Evolutionary conservation across 2,888 invertebrate genomes (phyloP).

Genomic region (Tuberolachnus salignus): DNA sequence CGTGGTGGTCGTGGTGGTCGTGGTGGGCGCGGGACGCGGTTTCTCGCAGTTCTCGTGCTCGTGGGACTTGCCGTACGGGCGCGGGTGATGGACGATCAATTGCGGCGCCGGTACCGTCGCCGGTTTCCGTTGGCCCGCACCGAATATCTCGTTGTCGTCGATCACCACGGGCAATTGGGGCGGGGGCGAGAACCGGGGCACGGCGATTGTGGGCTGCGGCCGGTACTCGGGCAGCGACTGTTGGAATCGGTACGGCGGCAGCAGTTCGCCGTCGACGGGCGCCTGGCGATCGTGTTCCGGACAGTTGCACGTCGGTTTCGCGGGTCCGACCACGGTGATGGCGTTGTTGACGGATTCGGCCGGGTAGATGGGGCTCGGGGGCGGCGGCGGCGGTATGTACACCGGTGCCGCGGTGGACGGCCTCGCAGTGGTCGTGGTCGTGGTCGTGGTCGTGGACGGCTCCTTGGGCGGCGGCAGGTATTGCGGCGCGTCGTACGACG

Average conservation of each 20-base stretch:
- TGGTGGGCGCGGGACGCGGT: slow-evolving; percentile 11
- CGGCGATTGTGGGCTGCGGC: slow-evolving; percentile 8
- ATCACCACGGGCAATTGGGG: not conserved
- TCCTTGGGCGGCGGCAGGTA: slow-evolving; percentile 32
- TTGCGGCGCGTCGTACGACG: slow-evolving; percentile 11
- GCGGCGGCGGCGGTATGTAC: slow-evolving; percentile 30
- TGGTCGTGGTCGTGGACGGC: slow-evolving; percentile 26
- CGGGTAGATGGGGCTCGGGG: slow-evolving; percentile 15
- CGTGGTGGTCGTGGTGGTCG: not conserved
- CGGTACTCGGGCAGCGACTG: not conserved
- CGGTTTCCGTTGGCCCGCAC: not conserved
- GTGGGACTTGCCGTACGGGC: not conserved
- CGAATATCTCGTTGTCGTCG: slow-evolving; percentile 10
- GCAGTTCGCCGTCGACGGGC: not conserved
- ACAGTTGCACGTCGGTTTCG: slow-evolving; percentile 6
- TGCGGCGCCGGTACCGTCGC: slow-evolving; percentile 11
- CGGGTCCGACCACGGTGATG: slow-evolving; percentile 9
- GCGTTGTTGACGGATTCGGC: slow-evolving; percentile 27
- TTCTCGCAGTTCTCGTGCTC: not conserved
- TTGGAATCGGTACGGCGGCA: slow-evolving; percentile 23
- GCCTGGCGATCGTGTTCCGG: slow-evolving; percentile 1
- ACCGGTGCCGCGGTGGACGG: slow-evolving; percentile 36
- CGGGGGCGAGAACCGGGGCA: not conserved
- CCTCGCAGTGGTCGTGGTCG: not conserved
- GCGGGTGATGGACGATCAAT: not conserved